Base-by-base conservation (phyloP, 1,140 invertebrate genomes). In the Apis cerana region DNA sequence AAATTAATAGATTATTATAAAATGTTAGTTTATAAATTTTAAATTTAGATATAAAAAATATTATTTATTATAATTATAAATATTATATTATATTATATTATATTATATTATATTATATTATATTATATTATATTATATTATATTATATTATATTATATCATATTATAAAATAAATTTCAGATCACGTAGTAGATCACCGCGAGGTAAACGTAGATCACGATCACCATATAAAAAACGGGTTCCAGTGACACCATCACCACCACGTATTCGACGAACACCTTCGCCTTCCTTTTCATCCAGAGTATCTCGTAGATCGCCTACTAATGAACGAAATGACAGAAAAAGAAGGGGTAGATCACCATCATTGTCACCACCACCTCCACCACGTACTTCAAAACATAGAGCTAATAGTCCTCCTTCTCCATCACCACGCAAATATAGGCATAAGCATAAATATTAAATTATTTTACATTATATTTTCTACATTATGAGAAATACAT, bases 381-480 rank as follows among this genome's bases (percentile, higher is more conserved):
- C 92, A 9, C 92, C 93, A 9, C 88, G 92, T 64, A 52, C 91
- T 62, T 83, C 88, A 3, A 94, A 94, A 71, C 91, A 93, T 82
- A 89, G 93, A 87, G 89, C 87, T 43, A 89, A 79, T 64, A 93
- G 93, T 88, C 93, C 94, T 15, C 85, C 91, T 4, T 93, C 93
- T 48, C 93, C 94, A 19, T 91, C 93, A 17, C 86, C 92, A 15
- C 91, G 94, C 19, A 95, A 95, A 89, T 94, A 95, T 82, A 93
- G 95, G 86, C 94, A 95, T 83, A 95, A 95, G 86, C 95, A 95
- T 88, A 95, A 95, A 89, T 94, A 95, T 82, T 95, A 80, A 93
- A 69, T 50, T 59, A 83, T 69, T 50, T 65, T 83, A 64, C 4
- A n/a, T 56, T 15, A 67, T 58, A 23, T 83, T 82, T 62, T 48